Conservation (phyloP, 2,888 invertebrate genomes). For the Tetropium fuscum region DNA sequence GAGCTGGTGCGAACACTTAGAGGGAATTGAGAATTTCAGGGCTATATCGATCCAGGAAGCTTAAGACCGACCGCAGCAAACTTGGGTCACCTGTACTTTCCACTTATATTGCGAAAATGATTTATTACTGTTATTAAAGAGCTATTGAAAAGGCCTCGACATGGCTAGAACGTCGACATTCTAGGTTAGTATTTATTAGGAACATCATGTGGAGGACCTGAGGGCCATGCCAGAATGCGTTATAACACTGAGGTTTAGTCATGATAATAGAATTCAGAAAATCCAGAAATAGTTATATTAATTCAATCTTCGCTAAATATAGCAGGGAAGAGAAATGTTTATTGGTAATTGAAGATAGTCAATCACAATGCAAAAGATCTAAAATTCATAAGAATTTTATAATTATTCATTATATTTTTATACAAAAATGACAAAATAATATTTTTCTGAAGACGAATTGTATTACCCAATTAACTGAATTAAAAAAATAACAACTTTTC, state of each 20-base stretch:
- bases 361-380: too few species aligned
- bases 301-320: too few species aligned
- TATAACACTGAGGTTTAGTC: not conserved
- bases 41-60: slow-evolving; percentile 35
- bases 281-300: too few species aligned
- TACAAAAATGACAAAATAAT: too few species aligned
- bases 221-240: not conserved
- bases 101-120: slow-evolving; percentile 31
- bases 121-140: slow-evolving; percentile 30
- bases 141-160: slow-evolving; percentile 27
- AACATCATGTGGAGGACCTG: slow-evolving; percentile 6
- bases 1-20: slow-evolving; percentile 19
- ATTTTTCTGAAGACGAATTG: too few species aligned
- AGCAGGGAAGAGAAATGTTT: too few species aligned
- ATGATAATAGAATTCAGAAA: not conserved
- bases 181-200: slow-evolving; percentile 21
- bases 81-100: slow-evolving; percentile 28
- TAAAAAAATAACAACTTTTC: too few species aligned
- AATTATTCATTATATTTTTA: too few species aligned
- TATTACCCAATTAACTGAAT: too few species aligned
- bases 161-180: slow-evolving; percentile 12
- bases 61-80: slow-evolving; percentile 40
- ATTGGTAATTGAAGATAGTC: too few species aligned
- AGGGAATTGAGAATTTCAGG: slow-evolving; percentile 31
- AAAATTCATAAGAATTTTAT: too few species aligned